Conservation (phyloP, 2,113 vertebrate genomes). For the Sinocyclocheilus maitianheensis region DNA sequence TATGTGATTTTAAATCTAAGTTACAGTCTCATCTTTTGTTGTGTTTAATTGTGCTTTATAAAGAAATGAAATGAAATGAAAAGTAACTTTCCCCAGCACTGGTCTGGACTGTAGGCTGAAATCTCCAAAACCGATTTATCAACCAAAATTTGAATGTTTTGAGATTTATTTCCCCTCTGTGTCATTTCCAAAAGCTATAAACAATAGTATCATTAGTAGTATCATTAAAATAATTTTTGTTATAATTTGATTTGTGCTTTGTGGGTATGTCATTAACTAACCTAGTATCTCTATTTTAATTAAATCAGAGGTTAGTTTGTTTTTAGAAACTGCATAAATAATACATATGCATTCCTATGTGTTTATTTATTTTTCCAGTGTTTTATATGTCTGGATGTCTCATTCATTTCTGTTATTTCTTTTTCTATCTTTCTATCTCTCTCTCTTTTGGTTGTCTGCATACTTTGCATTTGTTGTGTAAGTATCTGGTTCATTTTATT, state of each 20-base stretch:
- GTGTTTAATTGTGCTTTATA: too few relatives aligned
- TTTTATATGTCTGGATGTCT: constrained; percentile 38
- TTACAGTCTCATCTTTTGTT: too few relatives aligned
- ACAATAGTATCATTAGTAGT: too few relatives aligned
- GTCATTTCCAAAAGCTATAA: neutral
- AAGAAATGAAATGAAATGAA: too few relatives aligned
- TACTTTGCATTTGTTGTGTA: constrained; percentile 73
- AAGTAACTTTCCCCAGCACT: neutral
- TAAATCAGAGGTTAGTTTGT: neutral
- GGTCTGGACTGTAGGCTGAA: neutral
- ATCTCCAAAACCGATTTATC: neutral
- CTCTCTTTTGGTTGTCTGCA: constrained; percentile 69
- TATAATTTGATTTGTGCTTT: too few relatives aligned
- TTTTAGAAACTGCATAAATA: neutral
- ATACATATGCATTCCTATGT: neutral
- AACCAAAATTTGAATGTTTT: neutral
- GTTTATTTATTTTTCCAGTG: constrained; percentile 20
- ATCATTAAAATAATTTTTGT: neutral
- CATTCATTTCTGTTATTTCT: constrained; percentile 60
- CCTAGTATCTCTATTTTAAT: neutral
- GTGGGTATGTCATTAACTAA: neutral
- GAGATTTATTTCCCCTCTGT: neutral
- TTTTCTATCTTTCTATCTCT: constrained; percentile 55
- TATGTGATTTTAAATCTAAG: too few relatives aligned
- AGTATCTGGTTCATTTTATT: constrained; percentile 67